Conservation (phyloP, 2,113 vertebrate genomes). For the Silurus meridionalis region DNA sequence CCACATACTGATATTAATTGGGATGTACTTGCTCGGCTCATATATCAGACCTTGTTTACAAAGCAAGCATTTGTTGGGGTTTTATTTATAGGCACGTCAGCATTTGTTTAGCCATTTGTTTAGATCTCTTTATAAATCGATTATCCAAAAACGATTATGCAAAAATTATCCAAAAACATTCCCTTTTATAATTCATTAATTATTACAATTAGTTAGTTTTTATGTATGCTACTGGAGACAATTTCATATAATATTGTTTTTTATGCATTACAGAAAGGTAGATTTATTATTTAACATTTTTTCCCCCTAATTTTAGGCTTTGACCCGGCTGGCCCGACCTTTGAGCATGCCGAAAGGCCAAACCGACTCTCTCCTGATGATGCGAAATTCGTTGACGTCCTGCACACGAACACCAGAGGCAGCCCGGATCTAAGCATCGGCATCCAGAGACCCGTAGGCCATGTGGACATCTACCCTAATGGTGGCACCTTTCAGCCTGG, state of each 20-base stretch:
- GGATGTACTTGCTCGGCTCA: neutral
- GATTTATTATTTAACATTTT: neutral
- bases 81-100: neutral
- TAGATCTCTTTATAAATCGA: neutral
- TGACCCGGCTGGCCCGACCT: slow-evolving; percentile 93
- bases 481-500: slow-evolving; percentile 95
- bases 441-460: slow-evolving; percentile 92
- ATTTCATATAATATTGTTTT: neutral
- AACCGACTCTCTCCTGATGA: slow-evolving; percentile 88
- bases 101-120: neutral
- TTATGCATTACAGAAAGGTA: neutral
- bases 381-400: slow-evolving; percentile 91
- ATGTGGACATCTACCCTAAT: slow-evolving; percentile 96
- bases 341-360: slow-evolving; percentile 86
- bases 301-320: slow-evolving; percentile 73
- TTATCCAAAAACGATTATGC: neutral
- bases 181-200: neutral
- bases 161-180: too few species aligned
- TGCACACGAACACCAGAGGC: slow-evolving; percentile 94
- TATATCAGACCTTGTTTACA: neutral
- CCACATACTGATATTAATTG: neutral
- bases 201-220: neutral
- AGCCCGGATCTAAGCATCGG: slow-evolving; percentile 93
- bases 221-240: neutral
- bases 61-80: neutral